Base-by-base conservation (phyloP, 92 coral and sea anemone genomes). In the Siderastrea radians region DNA sequence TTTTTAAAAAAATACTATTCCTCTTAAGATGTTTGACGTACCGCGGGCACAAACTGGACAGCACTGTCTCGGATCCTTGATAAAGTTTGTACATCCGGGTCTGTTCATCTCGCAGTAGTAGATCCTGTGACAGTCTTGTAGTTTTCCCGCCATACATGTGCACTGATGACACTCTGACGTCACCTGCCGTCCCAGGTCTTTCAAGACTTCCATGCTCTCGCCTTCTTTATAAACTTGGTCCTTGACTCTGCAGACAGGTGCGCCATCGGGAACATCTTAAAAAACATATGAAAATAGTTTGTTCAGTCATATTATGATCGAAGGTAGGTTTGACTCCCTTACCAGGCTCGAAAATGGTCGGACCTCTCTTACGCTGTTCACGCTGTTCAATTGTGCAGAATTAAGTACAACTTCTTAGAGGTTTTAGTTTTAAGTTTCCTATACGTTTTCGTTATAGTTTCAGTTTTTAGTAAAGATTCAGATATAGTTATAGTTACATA, bases 31-130 rank as follows among this genome's bases (percentile, higher is more conserved):
- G 11, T 7, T 1, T 49, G n/a, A 48, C 87, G 49, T 50, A 84
- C 87, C 87, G 49, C 81, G 87, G 9, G 80, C 87, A 17, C 87
- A 84, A 0, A 9, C 6, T 10, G 87, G 87, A 54, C 87, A 84
- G 53, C 87, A 84, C 49, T 84, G 87, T 13, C 87, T 81, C 8
- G 72, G 63, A 16, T 9, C 38, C 45, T 62, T 50, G 47, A 74
- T 72, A 15, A 17, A 65, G 50, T 45, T 51, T 3, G 38, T 49
- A 62, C 87, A 84, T 12, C 58, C 69, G 26, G 76, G 77, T 70
- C 47, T 70, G 79, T 84, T 74, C 11, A 43, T 11, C 46, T 74
- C 50, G 73, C 87, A 84, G 74, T 84, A 74, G 54, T 84, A 84
- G 53, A 84, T 73, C 43, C 87, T 60, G 80, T 84, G 87, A 63